Evolutionary conservation across 2,888 invertebrate species (phyloP).

Genomic region (Pycnomerus fuliginosus): DNA sequence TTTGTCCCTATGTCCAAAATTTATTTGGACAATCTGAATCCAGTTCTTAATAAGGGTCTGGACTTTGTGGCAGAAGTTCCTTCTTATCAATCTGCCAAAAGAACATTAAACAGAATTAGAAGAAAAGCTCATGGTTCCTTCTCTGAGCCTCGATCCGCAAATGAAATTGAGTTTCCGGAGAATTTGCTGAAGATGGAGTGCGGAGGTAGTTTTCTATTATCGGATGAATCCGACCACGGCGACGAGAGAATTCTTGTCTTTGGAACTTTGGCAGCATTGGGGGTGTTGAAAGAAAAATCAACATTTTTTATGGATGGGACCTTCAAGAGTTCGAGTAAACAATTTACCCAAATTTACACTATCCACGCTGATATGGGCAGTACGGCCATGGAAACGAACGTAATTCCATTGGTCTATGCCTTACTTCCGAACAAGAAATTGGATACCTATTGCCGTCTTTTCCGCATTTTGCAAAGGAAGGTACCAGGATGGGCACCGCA

Average conservation of each 20-base stretch:
- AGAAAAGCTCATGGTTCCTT: background rate
- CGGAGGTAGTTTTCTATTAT: background rate
- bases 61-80: too few relatives aligned
- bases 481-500: background rate
- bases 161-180: background rate
- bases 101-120: constrained; percentile 1
- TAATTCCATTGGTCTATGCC: background rate
- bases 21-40: too few relatives aligned
- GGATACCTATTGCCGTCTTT: constrained; percentile 1
- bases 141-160: background rate
- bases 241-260: constrained; percentile 1
- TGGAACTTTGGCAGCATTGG: background rate
- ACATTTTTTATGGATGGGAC: constrained; percentile 6
- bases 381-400: background rate
- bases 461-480: background rate
- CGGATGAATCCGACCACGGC: background rate
- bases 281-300: too few relatives aligned
- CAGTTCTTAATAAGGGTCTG: too few relatives aligned
- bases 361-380: constrained; percentile 11
- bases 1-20: too few relatives aligned
- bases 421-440: background rate
- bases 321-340: constrained; percentile 15
- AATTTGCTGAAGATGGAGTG: background rate
- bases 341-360: constrained; percentile 12
- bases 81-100: too few relatives aligned